These are phyloP conservation scores for Acrocephalus scirpaceus DNA, from an alignment of 2,797 vertebrate genomes.

Conservation along the genomic window DNA sequence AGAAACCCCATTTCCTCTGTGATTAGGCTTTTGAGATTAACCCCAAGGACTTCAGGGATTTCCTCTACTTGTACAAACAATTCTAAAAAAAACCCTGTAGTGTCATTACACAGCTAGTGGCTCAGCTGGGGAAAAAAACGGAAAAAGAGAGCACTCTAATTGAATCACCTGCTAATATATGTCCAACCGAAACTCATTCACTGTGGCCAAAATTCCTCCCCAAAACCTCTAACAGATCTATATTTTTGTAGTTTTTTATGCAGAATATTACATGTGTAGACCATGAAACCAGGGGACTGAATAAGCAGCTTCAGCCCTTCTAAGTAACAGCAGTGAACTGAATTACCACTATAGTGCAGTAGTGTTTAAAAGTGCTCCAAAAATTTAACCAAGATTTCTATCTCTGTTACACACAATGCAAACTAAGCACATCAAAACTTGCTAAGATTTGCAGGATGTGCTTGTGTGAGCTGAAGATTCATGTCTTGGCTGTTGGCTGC, in stretches of 20 bases:
- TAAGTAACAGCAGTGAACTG: not conserved
- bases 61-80: not conserved
- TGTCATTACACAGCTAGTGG: not conserved
- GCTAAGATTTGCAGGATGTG: not conserved
- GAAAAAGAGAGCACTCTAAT: not conserved
- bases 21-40: not conserved
- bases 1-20: not conserved
- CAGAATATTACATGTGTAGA: fast-evolving
- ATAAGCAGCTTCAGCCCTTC: not conserved
- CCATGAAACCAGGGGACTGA: not conserved
- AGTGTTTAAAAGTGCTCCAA: not conserved
- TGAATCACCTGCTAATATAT: not conserved
- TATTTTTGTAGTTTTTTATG: not conserved
- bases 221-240: not conserved
- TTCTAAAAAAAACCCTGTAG: not conserved
- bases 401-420: not conserved
- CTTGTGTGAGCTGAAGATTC: not conserved
- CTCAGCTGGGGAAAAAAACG: not conserved
- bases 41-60: not conserved
- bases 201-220: not conserved
- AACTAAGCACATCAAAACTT: not conserved
- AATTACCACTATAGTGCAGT: not conserved
- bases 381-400: not conserved
- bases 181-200: not conserved
- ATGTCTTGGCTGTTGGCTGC: not conserved